Evolutionary conservation across 2,797 vertebrate genomes (phyloP), one percentile per base, ranked within the genome.

Genomic region (Sebastolobus alascanus): DNA sequence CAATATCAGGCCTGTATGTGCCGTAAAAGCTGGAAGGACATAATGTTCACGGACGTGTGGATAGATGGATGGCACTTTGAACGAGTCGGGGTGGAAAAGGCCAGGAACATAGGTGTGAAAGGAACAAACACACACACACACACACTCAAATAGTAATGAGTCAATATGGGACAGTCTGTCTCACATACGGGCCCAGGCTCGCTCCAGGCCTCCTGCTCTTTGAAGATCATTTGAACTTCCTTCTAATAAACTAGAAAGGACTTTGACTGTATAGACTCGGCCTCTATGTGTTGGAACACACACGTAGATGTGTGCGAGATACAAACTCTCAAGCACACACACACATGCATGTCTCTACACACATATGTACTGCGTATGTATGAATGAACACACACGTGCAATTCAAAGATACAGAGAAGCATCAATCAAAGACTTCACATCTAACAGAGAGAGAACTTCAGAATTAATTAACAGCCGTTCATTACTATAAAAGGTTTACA

Each of bases 161-260:
- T 82, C 79, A 91, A 84, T 77, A 68, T 59, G 77, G 72, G 82
- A 79, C 80, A 68, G 76, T 25, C 76, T n/a, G 58, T 59, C 83
- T 79, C 85, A 72, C 85, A 79, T 37, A 13, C 27, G 38, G 73
- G 77, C 68, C 70, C 79, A 67, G 83, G 68, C 83, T 80, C 52
- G 40, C 73, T 64, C 3, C 71, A 79, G 61, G 75, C 83, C 86
- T 65, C 16, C 38, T 60, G 74, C 78, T 82, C 93, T 93, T 93
- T 93, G 86, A 94, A 91, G 75, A 90, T 40, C 73, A 90, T 90
- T 85, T 93, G 82, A 94, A 93, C 88, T 83, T 86, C 70, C 84
- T 88, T 92, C 89, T 89, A 89, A 92, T 82, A 79, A 84, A 83
- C 76, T 43, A 75, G 52, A 88, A 88, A 85, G 61, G 20, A 71